phyloP scores from a whole-genome alignment of 2,888 invertebrate species.

The Hedya salicella region DNA sequence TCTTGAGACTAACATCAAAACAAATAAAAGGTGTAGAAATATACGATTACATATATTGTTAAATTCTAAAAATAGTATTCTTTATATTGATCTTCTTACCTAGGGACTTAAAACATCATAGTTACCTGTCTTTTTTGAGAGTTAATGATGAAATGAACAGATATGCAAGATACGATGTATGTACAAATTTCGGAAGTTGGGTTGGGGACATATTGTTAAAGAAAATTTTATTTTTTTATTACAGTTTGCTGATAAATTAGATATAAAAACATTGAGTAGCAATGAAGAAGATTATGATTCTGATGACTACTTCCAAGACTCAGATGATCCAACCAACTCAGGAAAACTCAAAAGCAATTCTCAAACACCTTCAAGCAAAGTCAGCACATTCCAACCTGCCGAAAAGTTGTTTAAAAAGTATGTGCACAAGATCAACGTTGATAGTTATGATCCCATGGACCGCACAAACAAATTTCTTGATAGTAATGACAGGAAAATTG shows the following conservation, averaged over 20 bases:
- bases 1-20: too few species aligned
- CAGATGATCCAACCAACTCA: constrained; percentile 62
- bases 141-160: too few species aligned
- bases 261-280: constrained; percentile 60
- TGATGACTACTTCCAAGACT: constrained; percentile 75
- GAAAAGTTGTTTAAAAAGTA: constrained; percentile 93
- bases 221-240: constrained; percentile 35
- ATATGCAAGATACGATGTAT: too few species aligned
- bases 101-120: too few species aligned
- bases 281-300: constrained; percentile 65
- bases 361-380: constrained; percentile 85
- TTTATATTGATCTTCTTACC: too few species aligned
- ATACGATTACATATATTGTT: too few species aligned
- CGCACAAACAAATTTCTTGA: constrained; percentile 90
- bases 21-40: too few species aligned
- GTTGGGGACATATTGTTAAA: background rate
- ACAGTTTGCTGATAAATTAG: constrained; percentile 67
- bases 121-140: too few species aligned
- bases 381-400: constrained; percentile 89
- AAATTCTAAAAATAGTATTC: too few species aligned
- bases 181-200: too few species aligned
- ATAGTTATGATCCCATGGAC: constrained; percentile 89
- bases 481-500: constrained; percentile 87
- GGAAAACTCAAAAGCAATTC: constrained; percentile 73
- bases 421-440: constrained; percentile 92